Evolutionary conservation across 1,140 invertebrate species (phyloP), one percentile per base, ranked within the genome.

Genomic region (Hydropsyche tenuis): DNA sequence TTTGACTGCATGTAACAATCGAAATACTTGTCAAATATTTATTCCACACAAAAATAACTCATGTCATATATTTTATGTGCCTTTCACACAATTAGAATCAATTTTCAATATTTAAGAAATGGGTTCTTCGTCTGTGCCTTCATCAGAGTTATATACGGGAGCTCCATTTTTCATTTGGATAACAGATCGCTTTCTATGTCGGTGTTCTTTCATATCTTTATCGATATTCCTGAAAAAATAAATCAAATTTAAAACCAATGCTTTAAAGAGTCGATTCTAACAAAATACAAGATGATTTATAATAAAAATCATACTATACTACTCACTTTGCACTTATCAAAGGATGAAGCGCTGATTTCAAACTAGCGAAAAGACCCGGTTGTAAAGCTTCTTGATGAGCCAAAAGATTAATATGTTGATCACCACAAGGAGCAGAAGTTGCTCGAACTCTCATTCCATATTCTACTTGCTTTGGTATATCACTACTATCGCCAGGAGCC

Each of bases 381-480:
- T 90, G 89, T 16, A 88, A 70, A 1, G 89, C 82, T 81, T 93
- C 92, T 78, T 93, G 91, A 66, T 87, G 83, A 18, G 87, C 88
- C 6, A 93, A 81, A 14, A 93, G 71, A 43, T 48, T 60, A 56
- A 9, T 60, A 37, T 14, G 56, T 2, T 16, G 63, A n/a, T 70
- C 51, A 43, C 42, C 60, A 43, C 51, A 63, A 18, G 84, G 74
- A 0, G 82, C 81, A 9, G 82, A 81, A 12, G 74, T 42, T 6
- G 79, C 71, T 6, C 78, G 76, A 1, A 25, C 73, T 74, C 78
- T 1, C 66, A 69, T 18, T 71, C 12, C 37, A 1, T 9, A 22
- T 70, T 53, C 48, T 6, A 18, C 46, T 20, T 46, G 27, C 22
- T 68, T 60, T 4, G 20, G 16, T 12, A 12, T 6, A 43, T 66